Evolutionary conservation across 2,888 invertebrate genomes (phyloP).

Genomic region (Diplolepis rosae): DNA sequence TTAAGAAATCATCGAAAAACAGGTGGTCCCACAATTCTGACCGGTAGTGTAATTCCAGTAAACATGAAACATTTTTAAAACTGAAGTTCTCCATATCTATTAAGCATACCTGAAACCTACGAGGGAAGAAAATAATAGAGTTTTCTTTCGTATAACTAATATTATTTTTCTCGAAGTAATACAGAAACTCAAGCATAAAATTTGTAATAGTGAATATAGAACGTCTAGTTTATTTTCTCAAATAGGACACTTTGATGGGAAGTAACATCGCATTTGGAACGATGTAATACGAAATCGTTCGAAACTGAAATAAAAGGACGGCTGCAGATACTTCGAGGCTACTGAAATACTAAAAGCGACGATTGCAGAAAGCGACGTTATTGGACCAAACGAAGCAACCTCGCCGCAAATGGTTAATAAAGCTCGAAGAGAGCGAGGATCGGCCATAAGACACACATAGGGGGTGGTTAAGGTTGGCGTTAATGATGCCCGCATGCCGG

Average conservation of each 20-base stretch:
- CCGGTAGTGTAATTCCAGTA: too few relatives aligned
- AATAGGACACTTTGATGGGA: neutral
- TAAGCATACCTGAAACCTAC: too few relatives aligned
- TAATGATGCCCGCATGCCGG: conserved; percentile 67
- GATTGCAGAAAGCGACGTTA: conserved; percentile 53
- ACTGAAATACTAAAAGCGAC: conserved; percentile 55
- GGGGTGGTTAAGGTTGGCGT: conserved; percentile 66
- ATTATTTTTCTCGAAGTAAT: too few relatives aligned
- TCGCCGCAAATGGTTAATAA: conserved; percentile 48
- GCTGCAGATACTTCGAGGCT: neutral
- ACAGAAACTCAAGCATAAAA: neutral
- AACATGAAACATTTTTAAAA: too few relatives aligned
- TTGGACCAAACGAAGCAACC: conserved; percentile 56
- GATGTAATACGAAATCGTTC: conserved; percentile 24
- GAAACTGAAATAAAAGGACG: conserved; percentile 8
- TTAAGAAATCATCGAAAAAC: too few relatives aligned
- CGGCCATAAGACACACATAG: conserved; percentile 60
- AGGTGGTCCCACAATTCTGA: too few relatives aligned
- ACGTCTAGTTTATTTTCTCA: neutral
- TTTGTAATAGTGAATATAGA: neutral
- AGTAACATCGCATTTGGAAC: neutral
- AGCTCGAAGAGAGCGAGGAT: conserved; percentile 50
- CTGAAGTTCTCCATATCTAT: too few relatives aligned
- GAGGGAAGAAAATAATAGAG: too few relatives aligned
- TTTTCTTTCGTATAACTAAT: too few relatives aligned